These are phyloP conservation scores for Ranitomeya variabilis DNA, from an alignment of 2,113 vertebrate genomes.

Conservation along the genomic window DNA sequence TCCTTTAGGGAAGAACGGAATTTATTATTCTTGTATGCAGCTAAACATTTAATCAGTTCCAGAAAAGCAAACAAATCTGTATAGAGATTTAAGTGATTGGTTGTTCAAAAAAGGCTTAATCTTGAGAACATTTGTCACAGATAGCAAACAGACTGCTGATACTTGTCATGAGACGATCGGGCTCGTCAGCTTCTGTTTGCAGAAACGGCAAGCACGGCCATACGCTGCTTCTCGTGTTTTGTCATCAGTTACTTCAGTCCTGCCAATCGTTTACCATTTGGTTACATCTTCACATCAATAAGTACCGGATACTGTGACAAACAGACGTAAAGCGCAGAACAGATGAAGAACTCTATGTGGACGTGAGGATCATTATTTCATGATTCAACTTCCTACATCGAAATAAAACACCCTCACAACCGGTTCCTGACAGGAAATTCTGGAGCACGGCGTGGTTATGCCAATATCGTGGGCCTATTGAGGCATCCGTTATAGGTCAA, in stretches of 20 bases:
- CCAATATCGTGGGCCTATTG: background rate
- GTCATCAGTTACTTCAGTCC: conserved; percentile 29
- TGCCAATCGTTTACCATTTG: conserved; percentile 37
- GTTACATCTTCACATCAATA: conserved; percentile 31
- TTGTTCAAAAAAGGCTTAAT: conserved; percentile 48
- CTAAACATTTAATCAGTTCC: conserved; percentile 46
- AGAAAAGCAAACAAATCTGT: conserved; percentile 37
- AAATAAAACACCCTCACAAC: background rate
- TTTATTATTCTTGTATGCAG: conserved; percentile 35
- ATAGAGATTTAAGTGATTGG: conserved; percentile 41
- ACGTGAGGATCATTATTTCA: background rate
- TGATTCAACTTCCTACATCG: no score
- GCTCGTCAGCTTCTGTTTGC: conserved; percentile 6
- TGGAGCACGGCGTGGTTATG: background rate
- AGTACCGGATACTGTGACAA: background rate
- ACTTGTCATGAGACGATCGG: conserved; percentile 21
- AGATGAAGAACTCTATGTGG: background rate
- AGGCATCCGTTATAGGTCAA: background rate
- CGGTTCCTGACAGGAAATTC: background rate
- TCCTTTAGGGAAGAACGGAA: conserved; percentile 43
- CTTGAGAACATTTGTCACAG: conserved; percentile 42
- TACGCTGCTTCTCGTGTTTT: conserved; percentile 33
- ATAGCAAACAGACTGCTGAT: conserved; percentile 41
- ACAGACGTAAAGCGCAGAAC: background rate
- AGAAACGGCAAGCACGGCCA: conserved; percentile 33